Conservation (phyloP, 2,113 vertebrate genomes). For the Neofelis nebulosa region DNA sequence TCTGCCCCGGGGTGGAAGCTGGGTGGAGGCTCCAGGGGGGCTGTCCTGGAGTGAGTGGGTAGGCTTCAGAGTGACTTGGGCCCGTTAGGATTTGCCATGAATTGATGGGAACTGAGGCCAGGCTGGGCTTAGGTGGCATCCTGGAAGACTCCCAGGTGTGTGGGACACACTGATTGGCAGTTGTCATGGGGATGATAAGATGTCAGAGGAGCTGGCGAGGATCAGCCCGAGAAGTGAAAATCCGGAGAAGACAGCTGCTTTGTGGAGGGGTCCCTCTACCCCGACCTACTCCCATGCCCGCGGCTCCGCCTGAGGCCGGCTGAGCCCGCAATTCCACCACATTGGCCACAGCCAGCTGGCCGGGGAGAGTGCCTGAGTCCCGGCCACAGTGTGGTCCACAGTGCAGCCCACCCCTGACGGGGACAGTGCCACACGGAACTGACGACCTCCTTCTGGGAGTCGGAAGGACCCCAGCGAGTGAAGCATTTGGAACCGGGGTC, state of each 20-base stretch:
- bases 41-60: not conserved
- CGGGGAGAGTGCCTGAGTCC: not conserved
- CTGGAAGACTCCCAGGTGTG: not conserved
- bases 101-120: not conserved
- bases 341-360: fast-evolving
- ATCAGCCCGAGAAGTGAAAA: not conserved
- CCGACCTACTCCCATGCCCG: no score
- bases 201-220: not conserved
- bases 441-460: not conserved
- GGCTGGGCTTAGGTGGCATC: not conserved
- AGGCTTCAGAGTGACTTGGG: not conserved
- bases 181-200: not conserved
- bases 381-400: fast-evolving
- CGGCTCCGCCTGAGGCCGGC: not conserved
- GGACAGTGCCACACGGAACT: not conserved
- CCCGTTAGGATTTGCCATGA: not conserved
- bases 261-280: not conserved
- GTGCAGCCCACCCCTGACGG: not conserved
- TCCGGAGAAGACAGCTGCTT: not conserved
- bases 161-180: not conserved
- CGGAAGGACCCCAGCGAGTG: not conserved
- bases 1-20: not conserved
- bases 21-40: not conserved
- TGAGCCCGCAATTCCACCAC: not conserved
- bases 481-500: not conserved